Conservation (phyloP, 2,797 vertebrate genomes). For the Anguilla anguilla region DNA sequence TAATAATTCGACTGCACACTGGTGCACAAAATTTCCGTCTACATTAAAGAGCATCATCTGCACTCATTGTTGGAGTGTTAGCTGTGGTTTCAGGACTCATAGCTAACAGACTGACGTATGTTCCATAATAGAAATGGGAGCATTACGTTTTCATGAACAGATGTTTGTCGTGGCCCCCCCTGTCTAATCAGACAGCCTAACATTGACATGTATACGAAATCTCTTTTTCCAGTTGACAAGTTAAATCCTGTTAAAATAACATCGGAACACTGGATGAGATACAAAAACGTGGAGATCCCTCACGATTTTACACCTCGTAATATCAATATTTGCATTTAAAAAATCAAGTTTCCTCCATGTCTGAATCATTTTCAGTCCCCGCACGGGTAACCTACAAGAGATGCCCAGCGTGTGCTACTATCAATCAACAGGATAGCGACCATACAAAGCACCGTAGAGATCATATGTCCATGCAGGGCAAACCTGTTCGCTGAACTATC, state of each 20-base stretch:
- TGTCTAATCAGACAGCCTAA: background rate
- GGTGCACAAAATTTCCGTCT: background rate
- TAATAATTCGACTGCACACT: background rate
- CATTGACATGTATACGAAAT: background rate
- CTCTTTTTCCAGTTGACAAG: background rate
- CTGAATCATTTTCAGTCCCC: slow-evolving; percentile 24
- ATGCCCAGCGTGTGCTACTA: slow-evolving; percentile 10
- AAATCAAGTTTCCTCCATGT: slow-evolving; percentile 26
- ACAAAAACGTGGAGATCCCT: background rate
- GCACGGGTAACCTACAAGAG: background rate
- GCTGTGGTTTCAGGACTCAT: background rate
- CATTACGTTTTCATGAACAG: slow-evolving; percentile 36
- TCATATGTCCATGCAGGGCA: slow-evolving; percentile 6
- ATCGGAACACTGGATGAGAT: background rate
- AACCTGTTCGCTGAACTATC: slow-evolving; percentile 24
- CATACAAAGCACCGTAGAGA: background rate
- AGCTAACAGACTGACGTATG: slow-evolving; percentile 28
- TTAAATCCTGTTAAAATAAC: slow-evolving; percentile 21
- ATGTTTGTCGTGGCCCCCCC: background rate
- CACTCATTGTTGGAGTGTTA: background rate
- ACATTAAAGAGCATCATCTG: background rate
- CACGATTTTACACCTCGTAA: slow-evolving; percentile 20
- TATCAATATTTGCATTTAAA: slow-evolving; percentile 9
- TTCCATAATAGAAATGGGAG: slow-evolving; percentile 52
- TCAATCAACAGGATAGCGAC: slow-evolving; percentile 26